phyloP scores from a whole-genome alignment of 2,888 invertebrate genomes.

The Eucriotettix oculatus region DNA sequence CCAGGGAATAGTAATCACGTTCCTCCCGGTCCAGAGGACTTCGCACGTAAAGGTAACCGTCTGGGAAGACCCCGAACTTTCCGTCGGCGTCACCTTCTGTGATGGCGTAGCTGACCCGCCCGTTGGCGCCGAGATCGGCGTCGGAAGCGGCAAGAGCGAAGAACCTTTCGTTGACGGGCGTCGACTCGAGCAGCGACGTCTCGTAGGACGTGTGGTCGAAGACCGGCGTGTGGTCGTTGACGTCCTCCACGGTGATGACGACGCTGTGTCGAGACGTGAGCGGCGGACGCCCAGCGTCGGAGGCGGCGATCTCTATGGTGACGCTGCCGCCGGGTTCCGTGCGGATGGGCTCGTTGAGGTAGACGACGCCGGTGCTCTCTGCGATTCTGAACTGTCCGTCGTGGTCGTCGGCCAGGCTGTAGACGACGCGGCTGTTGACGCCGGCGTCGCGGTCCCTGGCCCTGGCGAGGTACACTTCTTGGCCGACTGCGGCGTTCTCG shows the following conservation, averaged over 20 bases:
- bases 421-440: conserved; percentile 71
- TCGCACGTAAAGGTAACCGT: conserved; percentile 80
- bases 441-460: conserved; percentile 80
- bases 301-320: conserved; percentile 63
- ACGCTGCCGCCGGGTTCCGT: conserved; percentile 54
- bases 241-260: conserved; percentile 60
- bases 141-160: conserved; percentile 82
- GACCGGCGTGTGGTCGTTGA: conserved; percentile 89
- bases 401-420: conserved; percentile 63
- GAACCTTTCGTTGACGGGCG: conserved; percentile 77
- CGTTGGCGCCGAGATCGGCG: conserved; percentile 67
- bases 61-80: conserved; percentile 88
- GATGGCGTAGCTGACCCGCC: conserved; percentile 64
- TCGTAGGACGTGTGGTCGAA: conserved; percentile 87
- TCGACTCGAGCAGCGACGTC: conserved; percentile 78
- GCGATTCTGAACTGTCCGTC: conserved; percentile 71
- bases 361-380: conserved; percentile 74
- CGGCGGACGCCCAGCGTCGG: conserved; percentile 66
- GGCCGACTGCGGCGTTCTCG: conserved; percentile 86
- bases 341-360: conserved; percentile 62
- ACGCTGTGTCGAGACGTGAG: conserved; percentile 60
- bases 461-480: conserved; percentile 75
- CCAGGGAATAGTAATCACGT: conserved; percentile 78
- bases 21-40: conserved; percentile 77
- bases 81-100: conserved; percentile 70